Percentiles rank a stretch among this genome's conserved stretches.
Evolutionary conservation across 2,113 vertebrate genomes (phyloP).

Genomic region (Herpailurus yagouaroundi): DNA sequence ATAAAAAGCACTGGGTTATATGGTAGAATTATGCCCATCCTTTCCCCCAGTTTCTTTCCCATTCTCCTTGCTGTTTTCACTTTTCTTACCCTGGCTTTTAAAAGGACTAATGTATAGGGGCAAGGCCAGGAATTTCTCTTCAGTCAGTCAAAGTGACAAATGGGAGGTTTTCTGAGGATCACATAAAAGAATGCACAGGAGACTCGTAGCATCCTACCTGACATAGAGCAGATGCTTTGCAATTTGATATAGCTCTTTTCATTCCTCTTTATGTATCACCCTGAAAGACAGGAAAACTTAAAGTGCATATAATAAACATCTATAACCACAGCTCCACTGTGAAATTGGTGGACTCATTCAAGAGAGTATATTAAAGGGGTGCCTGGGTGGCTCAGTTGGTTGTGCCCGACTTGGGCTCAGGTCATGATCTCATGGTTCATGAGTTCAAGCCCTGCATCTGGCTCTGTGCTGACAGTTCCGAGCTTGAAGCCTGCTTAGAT

Average conservation of each 20-base stretch:
- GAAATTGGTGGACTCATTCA: background rate
- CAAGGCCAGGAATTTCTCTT: background rate
- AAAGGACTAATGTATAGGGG: background rate
- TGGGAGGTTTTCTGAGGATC: background rate
- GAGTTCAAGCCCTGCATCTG: no score
- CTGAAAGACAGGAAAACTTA: background rate
- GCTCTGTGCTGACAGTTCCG: no score
- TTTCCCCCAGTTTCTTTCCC: background rate
- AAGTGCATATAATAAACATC: background rate
- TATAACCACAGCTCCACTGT: background rate
- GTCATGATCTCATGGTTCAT: no score
- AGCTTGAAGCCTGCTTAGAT: no score
- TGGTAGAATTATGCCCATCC: background rate
- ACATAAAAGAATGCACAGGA: background rate
- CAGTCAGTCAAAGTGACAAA: background rate
- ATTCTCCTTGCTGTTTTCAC: background rate
- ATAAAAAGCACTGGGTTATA: background rate
- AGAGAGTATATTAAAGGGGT: background rate
- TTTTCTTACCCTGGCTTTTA: background rate
- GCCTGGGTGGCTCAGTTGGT: no score
- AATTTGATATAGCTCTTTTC: background rate
- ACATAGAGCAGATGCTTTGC: background rate
- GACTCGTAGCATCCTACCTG: background rate
- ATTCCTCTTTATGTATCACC: background rate
- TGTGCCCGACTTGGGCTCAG: no score